phyloP scores from a whole-genome alignment of 2,888 invertebrate genomes.

The Spodoptera exigua region DNA sequence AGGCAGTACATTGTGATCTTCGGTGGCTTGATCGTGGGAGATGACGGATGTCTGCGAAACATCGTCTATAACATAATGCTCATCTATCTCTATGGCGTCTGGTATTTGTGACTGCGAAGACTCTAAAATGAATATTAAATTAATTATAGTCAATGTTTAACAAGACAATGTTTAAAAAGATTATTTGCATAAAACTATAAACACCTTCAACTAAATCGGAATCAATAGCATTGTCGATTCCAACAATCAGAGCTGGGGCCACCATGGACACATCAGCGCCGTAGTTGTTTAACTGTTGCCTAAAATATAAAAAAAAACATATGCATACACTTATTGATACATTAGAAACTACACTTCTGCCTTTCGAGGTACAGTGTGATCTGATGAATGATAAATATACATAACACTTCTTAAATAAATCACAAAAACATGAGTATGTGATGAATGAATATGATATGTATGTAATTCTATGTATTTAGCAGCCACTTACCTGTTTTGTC shows the following conservation, averaged over 20 bases:
- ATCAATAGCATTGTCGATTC: conserved; percentile 17
- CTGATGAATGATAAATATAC: background rate
- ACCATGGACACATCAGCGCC: conserved; percentile 19
- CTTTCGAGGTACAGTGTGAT: too few relatives aligned
- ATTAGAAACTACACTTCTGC: background rate
- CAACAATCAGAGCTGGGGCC: conserved; percentile 13
- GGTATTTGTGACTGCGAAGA: background rate
- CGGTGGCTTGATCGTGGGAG: background rate
- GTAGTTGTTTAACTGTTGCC: conserved; percentile 35
- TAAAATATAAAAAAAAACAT: background rate
- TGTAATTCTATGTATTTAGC: conserved; percentile 5
- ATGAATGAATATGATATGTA: background rate
- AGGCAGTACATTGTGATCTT: background rate
- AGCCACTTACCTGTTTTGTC: conserved; percentile 2
- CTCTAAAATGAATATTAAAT: conserved; percentile 7
- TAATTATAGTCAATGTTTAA: conserved; percentile 8
- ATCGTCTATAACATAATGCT: background rate
- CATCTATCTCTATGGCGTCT: background rate
- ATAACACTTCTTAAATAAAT: background rate
- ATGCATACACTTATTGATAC: background rate
- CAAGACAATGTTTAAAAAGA: conserved; percentile 2
- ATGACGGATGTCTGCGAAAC: background rate
- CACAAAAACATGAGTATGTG: conserved; percentile 1
- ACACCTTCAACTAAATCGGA: conserved; percentile 13
- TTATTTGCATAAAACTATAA: conserved; percentile 4